These are phyloP conservation scores for Rhopalosiphum maidis DNA, from an alignment of 1,140 invertebrate species.

Conservation along the genomic window DNA sequence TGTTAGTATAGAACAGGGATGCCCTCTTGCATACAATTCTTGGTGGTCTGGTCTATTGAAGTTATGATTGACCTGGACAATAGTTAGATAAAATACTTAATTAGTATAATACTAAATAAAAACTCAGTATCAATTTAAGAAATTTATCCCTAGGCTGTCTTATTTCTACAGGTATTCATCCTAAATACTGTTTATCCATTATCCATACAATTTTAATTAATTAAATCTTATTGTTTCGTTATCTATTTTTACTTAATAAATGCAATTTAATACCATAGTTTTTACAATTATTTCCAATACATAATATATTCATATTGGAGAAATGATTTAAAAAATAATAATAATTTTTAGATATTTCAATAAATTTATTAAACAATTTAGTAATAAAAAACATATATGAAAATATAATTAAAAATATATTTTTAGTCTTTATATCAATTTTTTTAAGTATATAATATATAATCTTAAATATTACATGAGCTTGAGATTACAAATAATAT, in stretches of 20 bases:
- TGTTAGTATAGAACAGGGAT: too few species aligned
- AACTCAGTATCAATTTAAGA: too few species aligned
- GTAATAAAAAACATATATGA: background rate
- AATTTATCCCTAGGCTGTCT: too few species aligned
- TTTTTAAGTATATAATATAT: background rate
- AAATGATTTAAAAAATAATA: background rate
- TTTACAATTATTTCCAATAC: background rate
- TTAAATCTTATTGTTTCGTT: background rate
- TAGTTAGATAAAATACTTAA: too few species aligned
- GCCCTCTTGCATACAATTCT: too few species aligned
- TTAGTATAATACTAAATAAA: too few species aligned
- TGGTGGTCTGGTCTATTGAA: too few species aligned
- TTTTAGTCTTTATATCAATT: background rate
- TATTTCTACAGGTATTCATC: too few species aligned
- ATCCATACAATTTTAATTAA: background rate
- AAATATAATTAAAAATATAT: background rate
- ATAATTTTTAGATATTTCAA: background rate
- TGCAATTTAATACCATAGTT: background rate
- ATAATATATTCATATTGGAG: background rate
- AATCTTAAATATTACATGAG: background rate
- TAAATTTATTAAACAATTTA: background rate
- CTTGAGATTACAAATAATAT: background rate
- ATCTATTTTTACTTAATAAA: background rate
- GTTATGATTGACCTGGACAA: background rate
- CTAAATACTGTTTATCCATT: background rate